Evolutionary conservation across 2,888 invertebrate species (phyloP), one percentile per base, ranked within the genome.

Genomic region (Drosophila neotestacea): DNA sequence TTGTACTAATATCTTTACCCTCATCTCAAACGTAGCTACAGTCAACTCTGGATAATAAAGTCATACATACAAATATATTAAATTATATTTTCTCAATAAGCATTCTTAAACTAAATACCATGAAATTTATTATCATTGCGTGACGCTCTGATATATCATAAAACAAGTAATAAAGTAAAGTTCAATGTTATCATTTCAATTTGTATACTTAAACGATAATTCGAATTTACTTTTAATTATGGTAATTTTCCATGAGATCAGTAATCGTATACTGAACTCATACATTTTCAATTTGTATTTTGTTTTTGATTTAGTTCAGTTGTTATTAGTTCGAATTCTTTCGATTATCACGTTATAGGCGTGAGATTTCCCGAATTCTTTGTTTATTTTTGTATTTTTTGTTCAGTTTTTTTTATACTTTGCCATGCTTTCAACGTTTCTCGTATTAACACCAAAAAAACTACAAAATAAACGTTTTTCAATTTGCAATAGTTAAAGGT

Each of bases 351-450:
- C 61, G 44, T 62, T 51, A 46, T 70, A 79, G 79, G 63, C 52
- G 70, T 76, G 56, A 48, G 28, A 61, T 64, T 64, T 60, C 22
- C 34, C 34, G 42, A 42, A 59, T 42, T 56, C 30, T 32, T 10
- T 13, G 28, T 60, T 61, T 47, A 32, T 60, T 64, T 60, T 28
- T 41, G 10, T 13, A 16, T 32, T 34, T 42, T 9, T 22, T 5
- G 55, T 47, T 47, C 4, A 34, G 32, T 52, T 64, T n/a, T 59
- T 67, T 63, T 11, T 86, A 68, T 64, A 65, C 64, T 77, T 84
- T 84, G 84, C 89, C 70, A 68, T 85, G 84, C 84, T 88, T 87
- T 87, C 54, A 73, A 76, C 65, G 82, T 86, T 84, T 70, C 42
- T 65, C 56, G 70, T 85, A 81, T 78, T 58, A 50, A 48, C 66